Evolutionary conservation across 2,797 vertebrate species (phyloP).

Genomic region (Sebastolobus alascanus): DNA sequence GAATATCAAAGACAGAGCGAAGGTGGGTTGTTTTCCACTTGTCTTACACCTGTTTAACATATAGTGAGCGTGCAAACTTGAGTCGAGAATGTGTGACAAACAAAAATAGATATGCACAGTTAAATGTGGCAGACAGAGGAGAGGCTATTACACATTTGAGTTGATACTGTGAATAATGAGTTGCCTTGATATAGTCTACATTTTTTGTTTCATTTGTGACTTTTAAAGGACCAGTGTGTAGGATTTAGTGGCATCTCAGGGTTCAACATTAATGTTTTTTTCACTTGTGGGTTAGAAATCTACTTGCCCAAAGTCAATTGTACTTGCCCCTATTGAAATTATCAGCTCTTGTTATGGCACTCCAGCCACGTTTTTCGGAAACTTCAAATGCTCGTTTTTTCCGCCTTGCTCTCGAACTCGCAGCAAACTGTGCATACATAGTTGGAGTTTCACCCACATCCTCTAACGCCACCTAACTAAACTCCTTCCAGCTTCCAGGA

Average conservation of each 20-base stretch:
- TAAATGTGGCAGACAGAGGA: not conserved
- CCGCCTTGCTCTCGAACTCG: not conserved
- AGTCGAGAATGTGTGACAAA: not conserved
- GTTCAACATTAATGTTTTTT: not conserved
- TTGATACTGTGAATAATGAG: not conserved
- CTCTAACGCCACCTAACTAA: not conserved
- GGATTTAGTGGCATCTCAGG: not conserved
- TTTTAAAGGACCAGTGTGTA: not conserved
- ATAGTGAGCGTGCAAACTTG: not conserved
- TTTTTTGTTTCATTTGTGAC: not conserved
- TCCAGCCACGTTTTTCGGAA: not conserved
- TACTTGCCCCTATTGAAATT: not conserved
- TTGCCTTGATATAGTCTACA: not conserved
- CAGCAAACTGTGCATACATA: not conserved
- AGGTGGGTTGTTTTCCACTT: slow-evolving; percentile 83
- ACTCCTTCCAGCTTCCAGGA: too few relatives aligned
- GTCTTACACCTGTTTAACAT: not conserved
- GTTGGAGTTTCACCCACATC: not conserved
- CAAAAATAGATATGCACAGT: not conserved
- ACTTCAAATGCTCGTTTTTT: too few relatives aligned
- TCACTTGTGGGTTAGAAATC: not conserved
- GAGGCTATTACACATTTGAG: not conserved
- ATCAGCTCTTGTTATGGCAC: not conserved
- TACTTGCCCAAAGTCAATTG: not conserved
- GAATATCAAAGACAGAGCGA: slow-evolving; percentile 97